Conservation (phyloP, 2,797 vertebrate species). For the Sarcoramphus papa region DNA sequence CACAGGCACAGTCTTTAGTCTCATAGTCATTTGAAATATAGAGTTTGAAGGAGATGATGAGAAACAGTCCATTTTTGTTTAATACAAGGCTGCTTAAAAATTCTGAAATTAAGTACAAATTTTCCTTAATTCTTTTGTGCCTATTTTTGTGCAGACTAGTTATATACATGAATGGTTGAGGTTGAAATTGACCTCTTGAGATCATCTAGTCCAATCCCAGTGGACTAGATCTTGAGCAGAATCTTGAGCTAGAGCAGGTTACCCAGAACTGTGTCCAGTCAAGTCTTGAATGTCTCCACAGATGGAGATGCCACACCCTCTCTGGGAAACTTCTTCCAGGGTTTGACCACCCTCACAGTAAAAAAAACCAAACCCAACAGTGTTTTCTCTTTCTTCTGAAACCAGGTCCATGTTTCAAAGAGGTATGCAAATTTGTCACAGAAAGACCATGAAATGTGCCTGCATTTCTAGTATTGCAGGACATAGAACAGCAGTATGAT, state of each 20-base stretch:
- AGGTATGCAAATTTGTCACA: background rate
- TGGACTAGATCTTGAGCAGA: background rate
- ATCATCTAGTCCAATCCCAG: background rate
- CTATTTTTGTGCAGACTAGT: background rate
- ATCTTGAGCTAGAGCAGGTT: background rate
- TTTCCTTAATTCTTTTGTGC: background rate
- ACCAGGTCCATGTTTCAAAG: background rate
- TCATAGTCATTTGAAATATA: background rate
- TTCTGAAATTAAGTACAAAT: background rate
- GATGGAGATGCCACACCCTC: background rate
- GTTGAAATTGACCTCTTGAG: background rate
- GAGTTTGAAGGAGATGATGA: background rate
- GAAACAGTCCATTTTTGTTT: background rate
- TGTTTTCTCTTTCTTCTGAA: background rate
- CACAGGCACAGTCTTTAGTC: background rate
- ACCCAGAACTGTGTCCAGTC: background rate
- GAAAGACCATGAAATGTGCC: background rate
- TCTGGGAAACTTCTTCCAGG: background rate
- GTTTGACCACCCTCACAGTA: background rate
- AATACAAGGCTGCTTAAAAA: background rate
- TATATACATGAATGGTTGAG: background rate
- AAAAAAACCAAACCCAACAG: background rate
- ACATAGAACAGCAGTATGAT: background rate
- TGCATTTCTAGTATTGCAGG: background rate
- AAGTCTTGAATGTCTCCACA: background rate